phyloP scores from a whole-genome alignment of 2,113 vertebrate genomes.

The Chlorodrepanis virens region DNA sequence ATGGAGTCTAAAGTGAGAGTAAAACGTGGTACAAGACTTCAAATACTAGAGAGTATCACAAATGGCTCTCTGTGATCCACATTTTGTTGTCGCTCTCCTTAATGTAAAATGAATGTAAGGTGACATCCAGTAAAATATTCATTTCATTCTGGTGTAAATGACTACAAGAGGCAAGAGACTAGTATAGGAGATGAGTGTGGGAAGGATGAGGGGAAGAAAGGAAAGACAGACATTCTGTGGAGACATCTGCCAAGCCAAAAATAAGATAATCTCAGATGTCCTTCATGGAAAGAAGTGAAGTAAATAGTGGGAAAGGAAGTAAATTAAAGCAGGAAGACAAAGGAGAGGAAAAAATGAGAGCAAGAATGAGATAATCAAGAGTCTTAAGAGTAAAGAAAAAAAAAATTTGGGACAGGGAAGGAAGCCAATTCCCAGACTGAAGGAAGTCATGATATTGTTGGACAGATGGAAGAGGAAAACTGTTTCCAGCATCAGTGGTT shows the following conservation, averaged over 20 bases:
- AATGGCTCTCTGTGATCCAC: background rate
- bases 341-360: background rate
- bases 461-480: conserved; percentile 1
- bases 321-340: background rate
- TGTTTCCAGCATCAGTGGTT: background rate
- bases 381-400: background rate
- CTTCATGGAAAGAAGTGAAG: background rate
- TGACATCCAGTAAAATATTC: background rate
- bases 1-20: background rate
- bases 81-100: background rate
- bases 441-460: background rate
- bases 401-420: background rate
- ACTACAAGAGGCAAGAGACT: background rate
- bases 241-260: background rate
- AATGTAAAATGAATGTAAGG: background rate
- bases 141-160: background rate
- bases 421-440: conserved; percentile 12
- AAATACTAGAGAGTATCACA: background rate
- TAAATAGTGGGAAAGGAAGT: background rate
- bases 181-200: background rate
- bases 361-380: conserved; percentile 23
- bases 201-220: background rate
- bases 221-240: background rate
- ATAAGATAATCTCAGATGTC: background rate
- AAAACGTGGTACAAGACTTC: background rate